Conservation (phyloP, 2,113 vertebrate genomes). For the Benitochromis conjunctus region DNA sequence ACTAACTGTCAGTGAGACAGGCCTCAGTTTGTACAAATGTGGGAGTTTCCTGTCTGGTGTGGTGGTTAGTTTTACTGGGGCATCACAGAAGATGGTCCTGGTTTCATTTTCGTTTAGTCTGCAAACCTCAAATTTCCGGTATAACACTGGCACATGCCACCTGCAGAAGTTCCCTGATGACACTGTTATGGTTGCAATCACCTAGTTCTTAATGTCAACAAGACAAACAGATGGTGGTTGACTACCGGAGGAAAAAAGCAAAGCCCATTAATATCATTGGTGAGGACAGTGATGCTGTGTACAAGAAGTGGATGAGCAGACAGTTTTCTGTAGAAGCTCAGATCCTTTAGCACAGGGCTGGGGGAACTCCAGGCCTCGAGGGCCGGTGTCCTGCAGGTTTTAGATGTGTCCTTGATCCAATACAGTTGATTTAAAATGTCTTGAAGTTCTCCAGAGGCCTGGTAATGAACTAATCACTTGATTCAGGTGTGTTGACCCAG, state of each 20-base stretch:
- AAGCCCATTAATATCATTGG: neutral
- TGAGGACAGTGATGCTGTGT: neutral
- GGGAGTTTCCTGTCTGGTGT: neutral
- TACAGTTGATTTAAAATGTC: no score
- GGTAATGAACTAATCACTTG: no score
- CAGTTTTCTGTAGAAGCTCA: neutral
- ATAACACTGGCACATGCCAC: neutral
- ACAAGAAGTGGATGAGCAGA: neutral
- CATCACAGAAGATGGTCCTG: neutral
- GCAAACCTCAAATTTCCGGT: neutral
- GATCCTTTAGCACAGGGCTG: neutral
- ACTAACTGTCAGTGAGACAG: neutral
- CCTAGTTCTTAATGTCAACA: neutral
- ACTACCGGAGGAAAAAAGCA: neutral
- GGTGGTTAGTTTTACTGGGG: neutral
- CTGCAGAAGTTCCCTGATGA: neutral
- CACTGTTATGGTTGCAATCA: neutral
- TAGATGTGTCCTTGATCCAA: no score
- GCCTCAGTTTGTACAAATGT: neutral
- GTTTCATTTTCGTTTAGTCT: neutral
- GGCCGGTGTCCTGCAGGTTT: no score
- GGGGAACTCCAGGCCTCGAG: no score
- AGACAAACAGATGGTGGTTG: neutral
- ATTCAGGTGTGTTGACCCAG: no score
- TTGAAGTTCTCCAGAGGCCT: no score